Percentiles rank a stretch among this genome's conserved stretches.
Conservation (phyloP, 2,888 invertebrate species). For the Phyllotreta cruciferae region DNA sequence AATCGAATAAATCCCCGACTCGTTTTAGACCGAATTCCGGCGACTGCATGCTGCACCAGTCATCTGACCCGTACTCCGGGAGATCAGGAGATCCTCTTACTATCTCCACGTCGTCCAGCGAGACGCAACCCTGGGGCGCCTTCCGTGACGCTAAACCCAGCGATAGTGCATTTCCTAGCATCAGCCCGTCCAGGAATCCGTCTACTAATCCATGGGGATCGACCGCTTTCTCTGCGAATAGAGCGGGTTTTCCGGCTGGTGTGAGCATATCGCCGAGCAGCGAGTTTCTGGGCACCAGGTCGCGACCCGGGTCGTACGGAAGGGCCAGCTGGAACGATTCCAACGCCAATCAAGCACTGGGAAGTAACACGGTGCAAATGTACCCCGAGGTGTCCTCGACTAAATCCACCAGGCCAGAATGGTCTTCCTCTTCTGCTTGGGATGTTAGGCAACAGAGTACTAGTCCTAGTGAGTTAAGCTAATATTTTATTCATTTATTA, state of each 20-base stretch:
- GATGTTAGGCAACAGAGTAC: slow-evolving; percentile 41
- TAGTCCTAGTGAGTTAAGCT: slow-evolving; percentile 29
- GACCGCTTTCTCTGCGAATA: slow-evolving; percentile 11
- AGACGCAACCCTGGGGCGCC: slow-evolving; percentile 56
- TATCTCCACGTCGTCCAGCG: slow-evolving; percentile 54
- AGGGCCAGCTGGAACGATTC: slow-evolving; percentile 61
- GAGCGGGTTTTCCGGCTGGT: slow-evolving; percentile 15
- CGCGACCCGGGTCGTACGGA: slow-evolving; percentile 62
- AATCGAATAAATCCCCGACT: neutral
- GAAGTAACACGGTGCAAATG: slow-evolving; percentile 45
- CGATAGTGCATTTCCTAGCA: slow-evolving; percentile 43
- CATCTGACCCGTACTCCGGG: slow-evolving; percentile 47
- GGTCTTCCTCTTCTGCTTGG: slow-evolving; percentile 54
- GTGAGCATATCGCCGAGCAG: slow-evolving; percentile 17
- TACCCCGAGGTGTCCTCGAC: slow-evolving; percentile 47
- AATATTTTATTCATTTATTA: neutral
- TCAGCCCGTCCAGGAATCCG: slow-evolving; percentile 41
- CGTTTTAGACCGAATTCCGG: slow-evolving; percentile 62
- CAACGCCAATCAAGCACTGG: slow-evolving; percentile 36
- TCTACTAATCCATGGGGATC: slow-evolving; percentile 46
- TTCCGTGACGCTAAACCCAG: slow-evolving; percentile 41
- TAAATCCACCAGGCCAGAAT: slow-evolving; percentile 49
- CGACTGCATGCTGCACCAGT: slow-evolving; percentile 57
- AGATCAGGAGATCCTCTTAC: slow-evolving; percentile 48
- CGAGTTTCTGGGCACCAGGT: slow-evolving; percentile 53